Evolutionary conservation across 2,113 vertebrate species (phyloP).

Genomic region (Sceloporus undulatus): DNA sequence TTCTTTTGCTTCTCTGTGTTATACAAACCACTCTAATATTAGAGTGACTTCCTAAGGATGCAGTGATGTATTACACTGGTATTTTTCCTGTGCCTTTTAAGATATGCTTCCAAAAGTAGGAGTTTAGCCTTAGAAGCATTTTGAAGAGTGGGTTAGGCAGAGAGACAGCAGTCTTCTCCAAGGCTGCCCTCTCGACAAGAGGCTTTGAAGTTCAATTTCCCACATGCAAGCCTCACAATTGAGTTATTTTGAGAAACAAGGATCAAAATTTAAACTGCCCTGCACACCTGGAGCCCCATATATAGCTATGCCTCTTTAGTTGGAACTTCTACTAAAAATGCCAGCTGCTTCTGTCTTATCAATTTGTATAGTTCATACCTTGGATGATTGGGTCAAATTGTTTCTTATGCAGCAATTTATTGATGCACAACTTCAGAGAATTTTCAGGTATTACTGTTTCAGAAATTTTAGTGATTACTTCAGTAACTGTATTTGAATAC

Average conservation of each 20-base stretch:
- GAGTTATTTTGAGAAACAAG: background rate
- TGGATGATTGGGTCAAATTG: background rate
- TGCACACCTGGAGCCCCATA: background rate
- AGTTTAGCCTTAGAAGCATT: background rate
- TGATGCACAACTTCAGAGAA: background rate
- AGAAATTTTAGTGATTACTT: background rate
- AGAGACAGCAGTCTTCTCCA: background rate
- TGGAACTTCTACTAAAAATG: background rate
- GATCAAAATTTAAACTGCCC: background rate
- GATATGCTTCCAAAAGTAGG: background rate
- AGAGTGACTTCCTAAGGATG: background rate
- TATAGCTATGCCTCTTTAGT: background rate
- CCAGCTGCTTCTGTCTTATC: background rate
- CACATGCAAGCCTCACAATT: background rate
- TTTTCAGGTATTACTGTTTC: background rate
- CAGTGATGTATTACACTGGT: background rate
- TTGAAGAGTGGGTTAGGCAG: background rate
- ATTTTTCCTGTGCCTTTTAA: background rate
- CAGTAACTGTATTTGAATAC: background rate
- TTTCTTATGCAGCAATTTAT: background rate
- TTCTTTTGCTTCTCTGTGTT: background rate
- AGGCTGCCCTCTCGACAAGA: too few relatives aligned
- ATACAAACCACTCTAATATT: background rate
- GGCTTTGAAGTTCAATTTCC: background rate
- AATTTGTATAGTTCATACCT: slow-evolving; percentile 8